Evolutionary conservation across 2,888 invertebrate genomes (phyloP).

Genomic region (Mythimna vitellina): DNA sequence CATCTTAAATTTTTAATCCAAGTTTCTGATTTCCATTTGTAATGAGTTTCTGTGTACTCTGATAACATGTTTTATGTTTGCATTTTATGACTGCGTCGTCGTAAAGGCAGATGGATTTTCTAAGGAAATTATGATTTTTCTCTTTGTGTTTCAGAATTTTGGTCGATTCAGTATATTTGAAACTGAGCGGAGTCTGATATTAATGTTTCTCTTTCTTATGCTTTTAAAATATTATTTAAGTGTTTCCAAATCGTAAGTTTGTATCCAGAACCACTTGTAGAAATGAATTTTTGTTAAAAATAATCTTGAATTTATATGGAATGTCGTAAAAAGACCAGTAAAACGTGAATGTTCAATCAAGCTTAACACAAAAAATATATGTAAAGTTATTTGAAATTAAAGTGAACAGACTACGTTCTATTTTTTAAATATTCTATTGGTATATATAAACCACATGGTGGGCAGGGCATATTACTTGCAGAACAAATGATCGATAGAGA

Average conservation of each 20-base stretch:
- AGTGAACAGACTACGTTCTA: neutral
- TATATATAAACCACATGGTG: neutral
- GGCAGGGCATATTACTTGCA: no score
- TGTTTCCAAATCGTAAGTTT: neutral
- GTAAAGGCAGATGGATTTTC: conserved; percentile 65
- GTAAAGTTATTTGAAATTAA: neutral
- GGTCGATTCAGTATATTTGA: conserved; percentile 17
- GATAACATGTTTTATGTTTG: conserved; percentile 68
- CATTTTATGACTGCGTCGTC: conserved; percentile 63
- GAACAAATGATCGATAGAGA: no score
- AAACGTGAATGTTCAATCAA: conserved; percentile 27
- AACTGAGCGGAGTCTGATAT: neutral
- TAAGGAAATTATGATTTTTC: conserved; percentile 38
- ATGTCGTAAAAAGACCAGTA: conserved; percentile 38
- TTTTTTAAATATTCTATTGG: conserved; percentile 1
- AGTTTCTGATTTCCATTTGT: conserved; percentile 49
- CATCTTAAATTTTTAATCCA: conserved; percentile 60
- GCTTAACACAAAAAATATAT: neutral
- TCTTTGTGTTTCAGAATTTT: conserved; percentile 16
- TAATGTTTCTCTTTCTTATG: conserved; percentile 3
- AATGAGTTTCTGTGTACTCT: conserved; percentile 52
- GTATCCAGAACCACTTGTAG: conserved; percentile 2
- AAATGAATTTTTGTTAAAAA: neutral
- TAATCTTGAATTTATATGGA: conserved; percentile 10
- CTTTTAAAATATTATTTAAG: neutral